A percentile compares a stretch with the other conserved stretches of the same genome.
Conservation (phyloP, 2,113 vertebrate species). For the Cynocephalus volans region DNA sequence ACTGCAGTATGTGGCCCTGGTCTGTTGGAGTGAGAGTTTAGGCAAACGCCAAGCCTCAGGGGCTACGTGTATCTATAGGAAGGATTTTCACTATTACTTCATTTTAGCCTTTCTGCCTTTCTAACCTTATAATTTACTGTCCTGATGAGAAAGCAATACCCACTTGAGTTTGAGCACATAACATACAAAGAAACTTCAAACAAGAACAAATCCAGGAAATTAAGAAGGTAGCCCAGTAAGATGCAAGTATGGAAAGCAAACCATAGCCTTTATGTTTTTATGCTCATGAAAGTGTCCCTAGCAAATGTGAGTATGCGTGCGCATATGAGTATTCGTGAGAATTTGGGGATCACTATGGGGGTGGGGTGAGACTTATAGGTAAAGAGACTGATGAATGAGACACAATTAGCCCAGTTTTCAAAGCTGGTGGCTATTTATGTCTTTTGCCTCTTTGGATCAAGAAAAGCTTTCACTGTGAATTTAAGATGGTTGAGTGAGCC, state of each 20-base stretch:
- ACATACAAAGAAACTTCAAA: neutral
- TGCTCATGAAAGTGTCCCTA: neutral
- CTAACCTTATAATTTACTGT: neutral
- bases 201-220: neutral
- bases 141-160: neutral
- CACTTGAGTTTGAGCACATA: neutral
- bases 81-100: neutral
- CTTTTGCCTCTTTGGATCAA: constrained; percentile 42
- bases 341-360: neutral
- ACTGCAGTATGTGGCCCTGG: neutral
- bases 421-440: constrained; percentile 33
- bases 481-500: constrained; percentile 57
- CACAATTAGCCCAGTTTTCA: constrained; percentile 51
- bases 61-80: neutral
- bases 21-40: neutral
- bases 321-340: too few species aligned
- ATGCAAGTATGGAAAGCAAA: neutral
- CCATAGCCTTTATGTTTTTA: neutral
- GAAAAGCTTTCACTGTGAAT: constrained; percentile 44
- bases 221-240: neutral
- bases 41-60: neutral
- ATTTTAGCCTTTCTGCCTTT: neutral
- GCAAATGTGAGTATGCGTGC: neutral
- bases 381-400: constrained; percentile 33
- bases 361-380: neutral